Percentiles rank a stretch among this genome's conserved stretches.
phyloP scores from a whole-genome alignment of 2,113 vertebrate genomes.

The Speoplatyrhinus poulsoni region DNA sequence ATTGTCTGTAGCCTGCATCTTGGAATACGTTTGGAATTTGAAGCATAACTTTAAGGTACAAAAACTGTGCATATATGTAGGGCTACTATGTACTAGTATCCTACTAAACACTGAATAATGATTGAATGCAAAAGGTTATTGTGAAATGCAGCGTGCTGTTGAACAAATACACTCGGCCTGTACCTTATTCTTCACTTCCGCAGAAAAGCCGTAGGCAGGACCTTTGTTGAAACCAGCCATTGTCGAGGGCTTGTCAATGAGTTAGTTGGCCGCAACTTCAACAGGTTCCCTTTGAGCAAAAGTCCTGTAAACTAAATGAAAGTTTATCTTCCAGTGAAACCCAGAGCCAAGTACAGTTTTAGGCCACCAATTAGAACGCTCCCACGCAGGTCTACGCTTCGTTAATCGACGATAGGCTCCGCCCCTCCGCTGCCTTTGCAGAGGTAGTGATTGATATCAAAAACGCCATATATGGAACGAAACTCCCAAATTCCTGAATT shows the following conservation, averaged over 20 bases:
- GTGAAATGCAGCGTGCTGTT: not conserved
- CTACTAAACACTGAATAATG: no score
- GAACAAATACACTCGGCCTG: not conserved
- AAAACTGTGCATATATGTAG: no score
- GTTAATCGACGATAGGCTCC: conserved; percentile 59
- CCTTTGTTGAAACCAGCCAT: conserved; percentile 75
- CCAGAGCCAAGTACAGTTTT: conserved; percentile 44
- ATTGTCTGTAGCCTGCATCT: no score
- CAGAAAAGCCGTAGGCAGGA: conserved; percentile 76
- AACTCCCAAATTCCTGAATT: conserved; percentile 76
- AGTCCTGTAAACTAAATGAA: conserved; percentile 23
- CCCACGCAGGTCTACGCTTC: conserved; percentile 27
- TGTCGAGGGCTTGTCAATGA: not conserved
- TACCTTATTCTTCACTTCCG: conserved; percentile 78
- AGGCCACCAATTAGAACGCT: conserved; percentile 66
- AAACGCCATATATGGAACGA: conserved; percentile 82
- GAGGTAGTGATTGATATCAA: conserved; percentile 72
- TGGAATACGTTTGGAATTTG: no score
- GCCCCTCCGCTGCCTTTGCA: conserved; percentile 41
- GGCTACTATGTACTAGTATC: no score
- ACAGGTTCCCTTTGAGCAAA: conserved; percentile 5
- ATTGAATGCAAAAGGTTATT: no score
- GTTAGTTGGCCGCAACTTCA: not conserved
- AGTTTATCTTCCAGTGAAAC: conserved; percentile 64
- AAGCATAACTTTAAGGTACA: no score